Conservation (phyloP, 1,140 invertebrate genomes). For the Trypoxylus dichotomus region DNA sequence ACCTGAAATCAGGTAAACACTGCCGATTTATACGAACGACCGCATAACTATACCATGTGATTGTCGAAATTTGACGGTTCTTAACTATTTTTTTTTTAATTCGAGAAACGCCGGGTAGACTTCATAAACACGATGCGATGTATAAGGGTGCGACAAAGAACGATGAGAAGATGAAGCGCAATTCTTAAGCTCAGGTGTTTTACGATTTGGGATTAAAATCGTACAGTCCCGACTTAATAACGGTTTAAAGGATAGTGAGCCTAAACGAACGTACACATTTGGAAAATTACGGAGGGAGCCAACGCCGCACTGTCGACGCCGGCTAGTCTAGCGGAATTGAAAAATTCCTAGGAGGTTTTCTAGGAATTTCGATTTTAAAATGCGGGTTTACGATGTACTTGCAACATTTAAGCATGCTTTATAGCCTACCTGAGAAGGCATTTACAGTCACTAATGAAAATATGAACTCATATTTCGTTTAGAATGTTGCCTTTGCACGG, state of each 20-base stretch:
- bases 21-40: neutral
- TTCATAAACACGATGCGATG: neutral
- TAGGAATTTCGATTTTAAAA: conserved; percentile 40
- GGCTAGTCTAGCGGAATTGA: conserved; percentile 33
- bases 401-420: conserved; percentile 20
- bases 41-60: neutral
- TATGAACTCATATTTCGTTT: conserved; percentile 20
- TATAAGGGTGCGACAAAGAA: neutral
- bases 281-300: neutral
- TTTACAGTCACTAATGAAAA: conserved; percentile 17
- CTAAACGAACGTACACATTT: neutral
- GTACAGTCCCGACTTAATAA: neutral
- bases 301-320: conserved; percentile 14
- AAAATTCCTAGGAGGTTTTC: conserved; percentile 35
- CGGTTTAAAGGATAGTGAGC: neutral
- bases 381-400: conserved; percentile 34
- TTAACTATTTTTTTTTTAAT: neutral
- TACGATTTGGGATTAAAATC: conserved; percentile 20
- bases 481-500: neutral
- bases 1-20: conserved; percentile 28
- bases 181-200: conserved; percentile 17
- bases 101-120: neutral
- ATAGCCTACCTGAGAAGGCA: conserved; percentile 16
- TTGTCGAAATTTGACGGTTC: conserved; percentile 11
- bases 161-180: neutral